phyloP scores from a whole-genome alignment of 2,888 invertebrate species.

The Allolobophora icterica region DNA sequence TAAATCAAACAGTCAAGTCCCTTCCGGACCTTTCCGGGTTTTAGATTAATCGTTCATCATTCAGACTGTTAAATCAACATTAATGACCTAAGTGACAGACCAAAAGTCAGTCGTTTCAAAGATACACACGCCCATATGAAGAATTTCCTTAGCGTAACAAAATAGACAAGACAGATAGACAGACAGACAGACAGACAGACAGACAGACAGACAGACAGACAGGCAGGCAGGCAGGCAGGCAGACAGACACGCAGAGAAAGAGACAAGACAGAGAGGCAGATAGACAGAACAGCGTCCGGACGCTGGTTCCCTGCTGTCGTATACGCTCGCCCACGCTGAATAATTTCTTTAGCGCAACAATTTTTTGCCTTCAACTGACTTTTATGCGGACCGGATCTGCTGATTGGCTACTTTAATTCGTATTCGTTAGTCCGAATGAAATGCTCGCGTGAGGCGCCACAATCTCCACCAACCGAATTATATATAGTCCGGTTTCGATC shows the following conservation, averaged over 20 bases:
- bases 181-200: no score
- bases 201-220: no score
- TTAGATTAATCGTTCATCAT: background rate
- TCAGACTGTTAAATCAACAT: background rate
- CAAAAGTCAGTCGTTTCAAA: no score
- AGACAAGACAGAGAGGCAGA: background rate
- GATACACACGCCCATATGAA: no score
- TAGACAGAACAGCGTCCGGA: background rate
- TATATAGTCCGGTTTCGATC: background rate
- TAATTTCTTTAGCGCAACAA: background rate
- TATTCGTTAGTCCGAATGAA: background rate
- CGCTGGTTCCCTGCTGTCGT: background rate
- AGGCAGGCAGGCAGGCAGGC: background rate
- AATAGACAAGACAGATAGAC: no score
- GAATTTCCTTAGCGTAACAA: no score
- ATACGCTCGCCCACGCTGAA: background rate
- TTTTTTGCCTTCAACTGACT: background rate
- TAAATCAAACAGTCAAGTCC: background rate
- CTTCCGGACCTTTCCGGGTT: background rate
- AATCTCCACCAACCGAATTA: background rate
- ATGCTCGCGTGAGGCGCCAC: background rate
- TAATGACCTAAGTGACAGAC: background rate
- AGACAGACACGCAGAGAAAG: background rate
- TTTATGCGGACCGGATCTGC: background rate
- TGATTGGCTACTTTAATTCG: constrained; percentile 1